phyloP scores from a whole-genome alignment of 2,888 invertebrate genomes.

The Tenthredo amoena region DNA sequence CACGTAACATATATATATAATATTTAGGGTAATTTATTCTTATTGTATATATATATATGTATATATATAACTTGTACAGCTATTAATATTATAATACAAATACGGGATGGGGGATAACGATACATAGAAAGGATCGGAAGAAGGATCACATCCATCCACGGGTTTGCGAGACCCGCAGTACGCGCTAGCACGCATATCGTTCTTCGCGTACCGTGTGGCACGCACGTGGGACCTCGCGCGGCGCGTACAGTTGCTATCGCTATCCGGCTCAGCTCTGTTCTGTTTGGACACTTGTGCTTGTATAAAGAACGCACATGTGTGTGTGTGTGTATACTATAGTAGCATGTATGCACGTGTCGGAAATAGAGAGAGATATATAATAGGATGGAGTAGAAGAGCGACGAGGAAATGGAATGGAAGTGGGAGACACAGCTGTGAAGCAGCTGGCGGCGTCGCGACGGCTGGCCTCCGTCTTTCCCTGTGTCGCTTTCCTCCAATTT shows the following conservation, averaged over 20 bases:
- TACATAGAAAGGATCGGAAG: neutral
- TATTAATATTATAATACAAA: neutral
- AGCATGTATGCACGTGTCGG: neutral
- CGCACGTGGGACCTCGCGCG: constrained; percentile 40
- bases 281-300: constrained; percentile 44
- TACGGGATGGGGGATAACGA: neutral
- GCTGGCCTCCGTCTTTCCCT: constrained; percentile 64
- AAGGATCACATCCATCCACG: constrained; percentile 34
- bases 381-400: neutral
- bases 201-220: constrained; percentile 41
- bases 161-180: constrained; percentile 1
- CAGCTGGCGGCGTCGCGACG: constrained; percentile 73
- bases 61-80: neutral
- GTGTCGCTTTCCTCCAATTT: constrained; percentile 55
- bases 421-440: constrained; percentile 73
- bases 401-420: constrained; percentile 48
- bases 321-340: neutral
- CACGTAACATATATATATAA: neutral
- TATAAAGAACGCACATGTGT: neutral
- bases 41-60: neutral
- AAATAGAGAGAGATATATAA: neutral
- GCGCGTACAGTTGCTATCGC: constrained; percentile 16
- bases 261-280: constrained; percentile 30
- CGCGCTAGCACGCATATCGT: constrained; percentile 4
- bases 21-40: neutral